Evolutionary conservation across 2,888 invertebrate genomes (phyloP).

Genomic region (Prosopocoilus inquinatus): DNA sequence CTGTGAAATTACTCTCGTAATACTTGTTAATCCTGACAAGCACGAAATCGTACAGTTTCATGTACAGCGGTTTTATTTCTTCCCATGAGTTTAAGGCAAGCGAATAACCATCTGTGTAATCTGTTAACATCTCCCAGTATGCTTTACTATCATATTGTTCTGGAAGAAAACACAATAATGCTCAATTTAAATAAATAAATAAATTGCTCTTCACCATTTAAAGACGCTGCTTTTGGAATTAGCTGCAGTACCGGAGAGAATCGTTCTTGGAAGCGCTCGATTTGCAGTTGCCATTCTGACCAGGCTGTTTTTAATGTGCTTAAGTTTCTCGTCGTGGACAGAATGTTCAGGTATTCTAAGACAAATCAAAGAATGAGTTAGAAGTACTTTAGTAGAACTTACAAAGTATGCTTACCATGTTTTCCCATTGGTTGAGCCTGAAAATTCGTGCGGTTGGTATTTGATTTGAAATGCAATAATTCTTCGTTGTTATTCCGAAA

Average conservation of each 20-base stretch:
- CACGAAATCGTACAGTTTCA: conserved; percentile 57
- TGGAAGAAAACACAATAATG: conserved; percentile 22
- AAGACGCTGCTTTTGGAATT: conserved; percentile 32
- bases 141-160: conserved; percentile 52
- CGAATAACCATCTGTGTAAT: conserved; percentile 54
- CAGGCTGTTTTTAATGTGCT: conserved; percentile 32
- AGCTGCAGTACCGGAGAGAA: conserved; percentile 34
- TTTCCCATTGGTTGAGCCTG: conserved; percentile 2
- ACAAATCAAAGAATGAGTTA: background rate
- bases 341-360: conserved; percentile 29
- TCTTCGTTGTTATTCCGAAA: conserved; percentile 27
- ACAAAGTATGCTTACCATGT: conserved; percentile 2
- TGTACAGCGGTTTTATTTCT: conserved; percentile 56
- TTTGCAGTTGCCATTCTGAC: conserved; percentile 35
- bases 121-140: conserved; percentile 58
- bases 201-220: conserved; percentile 33
- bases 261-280: conserved; percentile 13
- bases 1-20: conserved; percentile 47
- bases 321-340: conserved; percentile 31
- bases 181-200: background rate
- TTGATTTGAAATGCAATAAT: conserved; percentile 10
- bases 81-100: conserved; percentile 58
- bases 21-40: conserved; percentile 52
- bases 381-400: background rate
- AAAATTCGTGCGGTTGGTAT: conserved; percentile 17